Evolutionary conservation across 2,888 invertebrate genomes (phyloP).

Genomic region (Oligia latruncula): DNA sequence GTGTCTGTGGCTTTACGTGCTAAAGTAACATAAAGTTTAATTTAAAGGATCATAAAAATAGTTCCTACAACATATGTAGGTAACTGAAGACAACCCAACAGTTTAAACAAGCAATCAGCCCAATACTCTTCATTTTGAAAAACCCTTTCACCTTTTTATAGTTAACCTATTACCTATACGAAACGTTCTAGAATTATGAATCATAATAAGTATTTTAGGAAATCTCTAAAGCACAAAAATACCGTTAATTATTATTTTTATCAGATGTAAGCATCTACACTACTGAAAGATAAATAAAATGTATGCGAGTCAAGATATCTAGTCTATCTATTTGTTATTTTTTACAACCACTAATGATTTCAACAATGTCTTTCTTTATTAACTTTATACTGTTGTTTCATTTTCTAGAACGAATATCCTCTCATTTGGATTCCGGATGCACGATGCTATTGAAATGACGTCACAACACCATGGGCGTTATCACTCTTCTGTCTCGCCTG

Average conservation of each 20-base stretch:
- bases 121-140: background rate
- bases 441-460: constrained; percentile 88
- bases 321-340: constrained; percentile 5
- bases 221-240: background rate
- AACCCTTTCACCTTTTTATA: background rate
- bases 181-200: background rate
- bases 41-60: no score
- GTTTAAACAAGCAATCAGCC: constrained; percentile 15
- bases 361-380: background rate
- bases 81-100: background rate
- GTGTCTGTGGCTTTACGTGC: background rate
- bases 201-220: background rate
- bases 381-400: constrained; percentile 28
- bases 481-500: constrained; percentile 82
- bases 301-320: constrained; percentile 23
- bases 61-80: background rate
- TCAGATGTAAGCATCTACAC: constrained; percentile 18
- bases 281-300: constrained; percentile 30
- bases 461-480: constrained; percentile 84
- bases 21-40: background rate
- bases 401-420: constrained; percentile 66
- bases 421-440: constrained; percentile 75
- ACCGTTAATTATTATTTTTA: constrained; percentile 21
- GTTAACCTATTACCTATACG: background rate
- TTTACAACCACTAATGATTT: constrained; percentile 16